These are phyloP conservation scores for Sebastes paucispinis DNA, from an alignment of 2,797 vertebrate species.

Conservation along the genomic window DNA sequence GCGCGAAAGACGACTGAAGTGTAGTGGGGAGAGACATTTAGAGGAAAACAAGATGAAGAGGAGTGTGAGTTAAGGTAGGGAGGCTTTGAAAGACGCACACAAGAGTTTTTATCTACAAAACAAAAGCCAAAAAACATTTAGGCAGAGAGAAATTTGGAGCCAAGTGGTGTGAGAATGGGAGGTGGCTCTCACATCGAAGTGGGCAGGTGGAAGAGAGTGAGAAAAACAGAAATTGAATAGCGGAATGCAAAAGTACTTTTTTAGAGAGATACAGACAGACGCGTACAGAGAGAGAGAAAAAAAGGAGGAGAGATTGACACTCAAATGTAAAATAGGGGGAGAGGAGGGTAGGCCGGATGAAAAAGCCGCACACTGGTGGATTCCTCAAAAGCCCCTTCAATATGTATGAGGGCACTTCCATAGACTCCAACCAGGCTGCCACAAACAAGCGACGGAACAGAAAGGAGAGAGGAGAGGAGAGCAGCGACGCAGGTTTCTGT, in stretches of 20 bases:
- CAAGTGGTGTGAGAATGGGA: conserved; percentile 59
- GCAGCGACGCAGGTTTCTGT: conserved; percentile 48
- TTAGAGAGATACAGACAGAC: conserved; percentile 61
- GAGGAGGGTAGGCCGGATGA: conserved; percentile 55
- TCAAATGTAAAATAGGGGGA: conserved; percentile 68
- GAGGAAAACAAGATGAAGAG: neutral
- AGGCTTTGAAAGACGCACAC: conserved; percentile 13
- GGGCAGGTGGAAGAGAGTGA: conserved; percentile 63
- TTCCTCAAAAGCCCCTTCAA: conserved; percentile 79
- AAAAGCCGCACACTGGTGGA: conserved; percentile 65
- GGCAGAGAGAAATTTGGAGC: conserved; percentile 33
- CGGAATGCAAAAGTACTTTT: conserved; percentile 69
- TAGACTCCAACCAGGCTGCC: conserved; percentile 51
- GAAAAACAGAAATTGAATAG: conserved; percentile 65
- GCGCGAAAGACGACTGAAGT: conserved; percentile 8
- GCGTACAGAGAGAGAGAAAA: neutral
- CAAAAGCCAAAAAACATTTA: conserved; percentile 47
- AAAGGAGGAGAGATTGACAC: conserved; percentile 65
- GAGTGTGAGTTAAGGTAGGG: conserved; percentile 2
- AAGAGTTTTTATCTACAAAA: conserved; percentile 41
- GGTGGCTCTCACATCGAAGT: conserved; percentile 31
- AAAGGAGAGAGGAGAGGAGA: conserved; percentile 54
- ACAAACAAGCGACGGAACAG: conserved; percentile 62
- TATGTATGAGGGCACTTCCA: conserved; percentile 77
- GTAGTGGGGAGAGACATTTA: neutral